phyloP scores from a whole-genome alignment of 2,113 vertebrate species.

The Leptosomus discolor region DNA sequence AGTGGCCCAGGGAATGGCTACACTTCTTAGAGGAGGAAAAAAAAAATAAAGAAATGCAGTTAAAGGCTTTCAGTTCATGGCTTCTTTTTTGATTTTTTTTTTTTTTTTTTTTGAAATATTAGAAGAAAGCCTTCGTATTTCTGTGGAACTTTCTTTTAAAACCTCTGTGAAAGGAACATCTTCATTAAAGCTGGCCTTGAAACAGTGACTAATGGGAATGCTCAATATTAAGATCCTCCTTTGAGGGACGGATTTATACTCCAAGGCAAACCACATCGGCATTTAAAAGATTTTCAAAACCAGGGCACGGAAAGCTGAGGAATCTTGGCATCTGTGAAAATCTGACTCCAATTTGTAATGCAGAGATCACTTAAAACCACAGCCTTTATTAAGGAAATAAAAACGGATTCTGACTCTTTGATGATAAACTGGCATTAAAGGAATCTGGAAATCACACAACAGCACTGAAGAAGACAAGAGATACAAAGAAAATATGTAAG shows the following conservation, averaged over 20 bases:
- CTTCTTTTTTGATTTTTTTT: background rate
- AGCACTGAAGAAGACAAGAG: background rate
- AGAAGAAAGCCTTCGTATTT: background rate
- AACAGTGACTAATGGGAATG: conserved; percentile 34
- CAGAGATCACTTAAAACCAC: background rate
- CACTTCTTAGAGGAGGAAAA: background rate
- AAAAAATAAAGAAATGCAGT: background rate
- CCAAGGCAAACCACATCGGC: conserved; percentile 19
- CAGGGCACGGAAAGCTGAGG: conserved; percentile 4
- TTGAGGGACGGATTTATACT: conserved; percentile 34
- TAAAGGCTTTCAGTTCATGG: background rate
- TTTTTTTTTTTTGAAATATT: background rate
- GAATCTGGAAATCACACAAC: background rate
- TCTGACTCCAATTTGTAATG: background rate
- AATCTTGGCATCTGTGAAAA: background rate
- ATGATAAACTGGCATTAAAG: background rate
- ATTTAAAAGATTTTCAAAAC: conserved; percentile 55
- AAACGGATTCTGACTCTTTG: background rate
- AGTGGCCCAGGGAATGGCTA: background rate
- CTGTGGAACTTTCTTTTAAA: background rate
- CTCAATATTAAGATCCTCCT: conserved; percentile 38
- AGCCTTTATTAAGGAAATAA: background rate
- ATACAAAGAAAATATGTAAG: background rate
- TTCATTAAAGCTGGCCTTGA: conserved; percentile 41
- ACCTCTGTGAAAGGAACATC: background rate